Base-by-base conservation (phyloP, 2,113 vertebrate species). In the Spilogale gracilis region DNA sequence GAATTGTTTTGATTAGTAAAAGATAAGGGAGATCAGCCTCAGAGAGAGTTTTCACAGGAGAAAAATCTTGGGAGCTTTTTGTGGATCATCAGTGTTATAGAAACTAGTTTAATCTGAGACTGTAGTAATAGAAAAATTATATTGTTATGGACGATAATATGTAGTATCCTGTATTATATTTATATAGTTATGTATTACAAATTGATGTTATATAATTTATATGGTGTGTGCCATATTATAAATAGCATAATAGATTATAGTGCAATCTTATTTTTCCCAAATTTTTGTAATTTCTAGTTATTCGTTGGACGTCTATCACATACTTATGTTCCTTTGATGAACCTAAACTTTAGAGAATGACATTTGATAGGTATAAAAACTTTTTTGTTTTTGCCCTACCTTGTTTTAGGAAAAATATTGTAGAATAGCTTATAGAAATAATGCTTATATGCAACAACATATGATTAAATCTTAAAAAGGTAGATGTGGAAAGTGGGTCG, bases 1-100 rank as follows among this genome's bases (percentile, higher is more conserved):
- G 83, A 50, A 80, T 89, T 76, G 48, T 95, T 98, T 52, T 69
- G 52, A 81, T 85, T 95, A 80, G 9, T 82, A 74, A 97, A 83
- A 17, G 23, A 78, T 56, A 82, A 76, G 9, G 23, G 27, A 83
- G 56, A 67, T 94, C 1, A 43, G 11, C 45, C 52, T 63, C 63
- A 76, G 25, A 83, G 23, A 74, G 8, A 32, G 7, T 69, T 79
- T 88, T 78, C 43, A 43, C 30, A 27, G n/a, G 18, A 12, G 48
- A 20, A 60, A 52, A 21, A 48, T 56, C 32, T 87, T 86, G 38
- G 74, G 45, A 12, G 27, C 8, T 92, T 89, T 90, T 65, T 61
- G n/a, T 79, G 74, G 79, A 58, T 67, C 27, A n/a, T 73, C 30
- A 80, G 80, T 67, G 84, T 23, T 80, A 1, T 43, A 27, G 63